Evolutionary conservation across 2,113 vertebrate genomes (phyloP).

Genomic region (Tiliqua scincoides): DNA sequence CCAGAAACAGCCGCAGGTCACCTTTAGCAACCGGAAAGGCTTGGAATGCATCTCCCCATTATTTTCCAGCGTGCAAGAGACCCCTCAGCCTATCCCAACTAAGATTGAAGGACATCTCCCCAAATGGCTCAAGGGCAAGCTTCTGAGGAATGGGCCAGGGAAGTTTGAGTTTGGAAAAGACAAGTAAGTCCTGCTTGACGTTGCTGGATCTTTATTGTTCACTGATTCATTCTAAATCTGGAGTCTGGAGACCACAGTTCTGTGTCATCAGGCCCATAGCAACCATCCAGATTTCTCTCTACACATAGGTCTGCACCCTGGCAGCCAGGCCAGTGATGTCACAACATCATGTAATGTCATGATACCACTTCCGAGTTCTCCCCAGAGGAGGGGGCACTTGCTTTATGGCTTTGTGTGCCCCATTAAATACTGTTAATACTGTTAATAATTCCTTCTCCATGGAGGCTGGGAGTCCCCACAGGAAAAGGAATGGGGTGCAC

Average conservation of each 20-base stretch:
- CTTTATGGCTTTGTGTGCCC: too few relatives aligned
- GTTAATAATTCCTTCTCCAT: too few relatives aligned
- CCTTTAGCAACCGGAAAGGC: constrained; percentile 58
- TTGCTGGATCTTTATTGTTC: background rate
- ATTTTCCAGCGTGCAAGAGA: constrained; percentile 82
- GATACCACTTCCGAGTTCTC: too few relatives aligned
- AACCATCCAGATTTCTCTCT: background rate
- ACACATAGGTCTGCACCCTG: too few relatives aligned
- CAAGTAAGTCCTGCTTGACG: constrained; percentile 76
- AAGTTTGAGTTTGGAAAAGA: constrained; percentile 94
- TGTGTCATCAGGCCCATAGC: background rate
- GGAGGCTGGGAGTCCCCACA: too few relatives aligned
- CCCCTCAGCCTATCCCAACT: constrained; percentile 75
- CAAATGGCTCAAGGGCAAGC: constrained; percentile 85
- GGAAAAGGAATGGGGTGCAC: too few relatives aligned
- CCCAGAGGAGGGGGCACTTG: too few relatives aligned
- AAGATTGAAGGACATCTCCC: constrained; percentile 83
- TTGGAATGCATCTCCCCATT: constrained; percentile 81
- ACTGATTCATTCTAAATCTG: background rate
- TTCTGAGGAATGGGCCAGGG: constrained; percentile 91
- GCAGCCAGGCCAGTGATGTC: too few relatives aligned
- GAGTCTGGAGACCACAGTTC: background rate
- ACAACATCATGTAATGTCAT: too few relatives aligned
- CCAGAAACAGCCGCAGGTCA: constrained; percentile 43
- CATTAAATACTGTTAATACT: too few relatives aligned